Evolutionary conservation across 2,888 invertebrate species (phyloP), one percentile per base, ranked within the genome.

Genomic region (Spisula solida): DNA sequence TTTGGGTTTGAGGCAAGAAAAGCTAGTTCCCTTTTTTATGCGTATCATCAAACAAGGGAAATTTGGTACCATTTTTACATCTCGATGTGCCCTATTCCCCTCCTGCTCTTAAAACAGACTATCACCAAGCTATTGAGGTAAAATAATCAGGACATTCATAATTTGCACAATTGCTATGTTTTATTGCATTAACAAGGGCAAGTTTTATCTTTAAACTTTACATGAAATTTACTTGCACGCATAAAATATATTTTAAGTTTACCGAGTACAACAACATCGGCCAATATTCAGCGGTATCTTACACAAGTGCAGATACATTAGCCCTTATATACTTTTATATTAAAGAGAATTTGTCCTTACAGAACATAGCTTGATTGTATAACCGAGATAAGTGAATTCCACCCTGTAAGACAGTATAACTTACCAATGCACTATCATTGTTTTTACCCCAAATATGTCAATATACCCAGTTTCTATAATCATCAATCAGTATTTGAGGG

Each of bases 381-480:
- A 31, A 75, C 75, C 31, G 0, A 34, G 75, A 75, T 75, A 75
- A 75, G 31, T 18, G 34, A 12, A 75, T 34, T 75, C 75, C 75
- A 75, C 2, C 75, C 31, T 31, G 34, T 75, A 16, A 25, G 34
- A 41, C 41, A 41, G 8, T 41, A 41, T 8, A 75, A 66, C 16
- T 31, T 85, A 56, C 56, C 34, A 79, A 55, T 55, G n/a, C 20
- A 79, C 18, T 79, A 25, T 85, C 79, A 79, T 85, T 85, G 85
- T 85, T 85, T 83, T 85, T 85, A 85, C 34, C 56, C 34, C 55
- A 56, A 85, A 85, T 85, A 78, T 79, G 78, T 20, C 84, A 78
- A 79, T 5, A 41, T 83, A 85, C 56, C 16, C n/a, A 25, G 16
- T 10, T 16, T n/a, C n/a, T 51, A 51, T 20, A 75, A 51, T 75